Evolutionary conservation across 2,797 vertebrate genomes (phyloP), one percentile per base, ranked within the genome.

Genomic region (Anniella stebbinsi): DNA sequence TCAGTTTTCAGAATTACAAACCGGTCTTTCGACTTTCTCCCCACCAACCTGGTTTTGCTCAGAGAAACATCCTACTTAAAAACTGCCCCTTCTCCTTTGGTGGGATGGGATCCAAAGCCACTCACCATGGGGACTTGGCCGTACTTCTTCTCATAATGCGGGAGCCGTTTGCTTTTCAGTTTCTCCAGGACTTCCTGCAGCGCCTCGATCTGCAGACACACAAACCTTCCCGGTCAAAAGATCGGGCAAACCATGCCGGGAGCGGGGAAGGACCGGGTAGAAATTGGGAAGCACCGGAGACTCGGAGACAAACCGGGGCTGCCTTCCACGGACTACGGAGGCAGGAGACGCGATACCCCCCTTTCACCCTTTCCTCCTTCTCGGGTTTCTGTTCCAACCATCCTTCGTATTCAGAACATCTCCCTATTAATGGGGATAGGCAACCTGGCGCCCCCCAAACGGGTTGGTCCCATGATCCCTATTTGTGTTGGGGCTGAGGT

Each of bases 121-220:
- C 97, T 97, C 93, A 98, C 98, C 98, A 98, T 97, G 69, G 98
- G 97, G 30, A 98, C 97, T 90, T 98, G 97, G 78, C 98, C 97
- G 5, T 97, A 98, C 95, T 98, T 98, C 95, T 98, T 98, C 94
- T 97, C 97, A 38, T 97, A 98, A 88, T 94, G 92, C 0, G 97
- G 97, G 67, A 97, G 96, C 45, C 97, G 91, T 92, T 98, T 98
- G 94, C 96, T 98, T 95, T 98, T 98, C 93, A 98, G 97, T 93
- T 98, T 98, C 96, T 98, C 97, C 95, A 98, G 92, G 60, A 98
- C 98, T 93, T 97, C 97, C 95, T 98, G 97, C 90, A 98, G 95
- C 30, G 97, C 97, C 93, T 97, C 97, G 69, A 98, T 97, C 98
- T 98, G 96, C 92, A 95, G 80, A 96, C 60, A 96, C 81, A 96